Base-by-base conservation (phyloP, 1,140 invertebrate genomes). In the Aporrectodea caliginosa region DNA sequence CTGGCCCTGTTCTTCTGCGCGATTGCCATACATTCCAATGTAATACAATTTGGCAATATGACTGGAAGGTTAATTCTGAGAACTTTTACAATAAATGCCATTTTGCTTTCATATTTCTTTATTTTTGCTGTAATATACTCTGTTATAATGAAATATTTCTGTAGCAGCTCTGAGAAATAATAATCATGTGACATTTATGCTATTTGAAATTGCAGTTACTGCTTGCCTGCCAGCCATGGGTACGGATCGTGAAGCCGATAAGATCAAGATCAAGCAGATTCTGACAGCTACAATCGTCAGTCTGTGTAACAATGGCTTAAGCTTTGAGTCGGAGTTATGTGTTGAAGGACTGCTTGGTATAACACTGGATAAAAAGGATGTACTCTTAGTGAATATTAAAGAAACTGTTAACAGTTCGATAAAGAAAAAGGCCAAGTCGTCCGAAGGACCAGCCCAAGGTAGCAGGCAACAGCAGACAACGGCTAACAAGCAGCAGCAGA, bases 321-420 rank as follows among this genome's bases (percentile, higher is more conserved):
- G 72, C 33, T 78, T 34, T 32, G 33, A 29, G 29, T 30, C n/a
- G 2, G 79, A 79, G n/a, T 68, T 79, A 58, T 74, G 35, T 27
- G 69, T 79, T 6, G 73, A 79, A 71, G 73, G 79, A 2, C 74
- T 79, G 35, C 70, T 79, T 43, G 79, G 79, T 31, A 76, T 79
- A 12, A 79, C 79, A n/a, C 29, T 79, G n/a, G 79, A 79, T 73
- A 71, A 76, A 30, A 34, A 79, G 29, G 58, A 75, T 69, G 74
- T 79, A 16, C 58, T 79, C 30, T 35, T 79, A n/a, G 74, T 79
- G 30, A 79, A 79, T 68, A 79, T 79, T 35, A 79, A 79, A 68
- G 79, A 79, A 32, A 30, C 35, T 35, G 22, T 58, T 58, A 29
- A 1, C 43, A 58, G 43, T 27, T 30, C 73, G n/a, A 31, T 31